These are phyloP conservation scores for Momotus momota DNA, from an alignment of 2,797 vertebrate species.

Conservation along the genomic window DNA sequence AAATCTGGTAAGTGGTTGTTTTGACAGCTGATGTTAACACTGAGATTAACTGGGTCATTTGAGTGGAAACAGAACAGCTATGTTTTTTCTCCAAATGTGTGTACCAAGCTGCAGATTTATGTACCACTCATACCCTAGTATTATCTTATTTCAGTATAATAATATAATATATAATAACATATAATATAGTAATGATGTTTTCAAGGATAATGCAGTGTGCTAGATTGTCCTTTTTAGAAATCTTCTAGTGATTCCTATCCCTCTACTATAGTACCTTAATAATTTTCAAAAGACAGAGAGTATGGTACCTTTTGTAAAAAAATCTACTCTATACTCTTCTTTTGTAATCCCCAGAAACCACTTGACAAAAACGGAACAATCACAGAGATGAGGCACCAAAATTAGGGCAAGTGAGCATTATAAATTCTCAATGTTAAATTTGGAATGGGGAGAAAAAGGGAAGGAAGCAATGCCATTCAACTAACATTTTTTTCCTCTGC, in stretches of 20 bases:
- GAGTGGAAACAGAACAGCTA: slow-evolving; percentile 6
- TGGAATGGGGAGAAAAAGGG: neutral
- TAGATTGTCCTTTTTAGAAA: neutral
- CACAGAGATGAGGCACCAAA: neutral
- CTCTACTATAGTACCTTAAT: neutral
- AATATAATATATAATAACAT: too few species aligned
- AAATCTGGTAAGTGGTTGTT: slow-evolving; percentile 47
- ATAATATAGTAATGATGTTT: neutral
- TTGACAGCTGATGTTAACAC: slow-evolving; percentile 47
- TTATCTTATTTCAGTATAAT: neutral
- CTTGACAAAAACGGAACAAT: neutral
- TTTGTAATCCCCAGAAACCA: neutral
- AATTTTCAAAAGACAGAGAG: neutral
- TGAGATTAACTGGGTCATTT: slow-evolving; percentile 43
- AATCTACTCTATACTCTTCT: neutral
- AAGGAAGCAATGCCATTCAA: neutral
- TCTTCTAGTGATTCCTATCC: neutral
- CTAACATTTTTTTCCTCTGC: neutral
- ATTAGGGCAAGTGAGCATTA: neutral
- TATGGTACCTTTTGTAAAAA: neutral
- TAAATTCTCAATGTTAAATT: neutral
- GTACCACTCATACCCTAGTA: neutral
- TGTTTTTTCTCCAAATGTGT: slow-evolving; percentile 16
- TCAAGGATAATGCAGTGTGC: neutral
- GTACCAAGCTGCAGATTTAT: neutral